Base-by-base conservation (phyloP, 2,888 invertebrate species). In the Trypoxylon attenuatum region DNA sequence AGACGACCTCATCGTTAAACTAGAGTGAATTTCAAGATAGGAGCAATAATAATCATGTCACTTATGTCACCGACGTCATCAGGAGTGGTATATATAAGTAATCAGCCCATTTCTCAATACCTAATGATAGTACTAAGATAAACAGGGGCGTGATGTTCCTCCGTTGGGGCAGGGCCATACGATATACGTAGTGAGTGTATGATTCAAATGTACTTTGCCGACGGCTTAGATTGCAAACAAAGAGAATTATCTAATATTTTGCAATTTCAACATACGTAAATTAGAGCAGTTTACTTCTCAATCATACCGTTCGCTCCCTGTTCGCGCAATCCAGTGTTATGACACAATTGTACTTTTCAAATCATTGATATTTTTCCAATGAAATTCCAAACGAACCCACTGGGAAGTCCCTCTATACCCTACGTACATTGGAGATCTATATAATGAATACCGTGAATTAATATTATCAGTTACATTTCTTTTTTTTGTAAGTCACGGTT, bases 11-110 rank as follows among this genome's bases (percentile, higher is more conserved):
- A 63, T 60, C 22, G n/a, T 5, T 22, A 29, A 57, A 58, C 62
- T 25, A n/a, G 25, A 57, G 57, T 62, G 47, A 42, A 47, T 49
- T 16, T 41, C 22, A 54, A 15, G 52, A 57, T 56, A 61, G 29
- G 16, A 52, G 49, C 16, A 23, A 23, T 59, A n/a, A n/a, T n/a
- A 67, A 60, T 66, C 59, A 18, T 65, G 49, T 51, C 65, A 58
- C 57, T 80, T 78, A 75, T 73, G 70, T 77, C 76, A 75, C 63
- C 51, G 57, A 71, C 69, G 72, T 78, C 75, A 78, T 72, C 51
- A 45, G 56, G 39, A 70, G 27, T 51, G 62, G 45, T 55, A 38
- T 64, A 42, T 8, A 39, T 56, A 54, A 61, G 25, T 53, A 59
- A 79, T 65, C 75, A 51, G 47, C 33, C 16, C 27, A 58, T 81